These are phyloP conservation scores for Athene cunicularia DNA, from an alignment of 2,113 vertebrate species.

Conservation along the genomic window DNA sequence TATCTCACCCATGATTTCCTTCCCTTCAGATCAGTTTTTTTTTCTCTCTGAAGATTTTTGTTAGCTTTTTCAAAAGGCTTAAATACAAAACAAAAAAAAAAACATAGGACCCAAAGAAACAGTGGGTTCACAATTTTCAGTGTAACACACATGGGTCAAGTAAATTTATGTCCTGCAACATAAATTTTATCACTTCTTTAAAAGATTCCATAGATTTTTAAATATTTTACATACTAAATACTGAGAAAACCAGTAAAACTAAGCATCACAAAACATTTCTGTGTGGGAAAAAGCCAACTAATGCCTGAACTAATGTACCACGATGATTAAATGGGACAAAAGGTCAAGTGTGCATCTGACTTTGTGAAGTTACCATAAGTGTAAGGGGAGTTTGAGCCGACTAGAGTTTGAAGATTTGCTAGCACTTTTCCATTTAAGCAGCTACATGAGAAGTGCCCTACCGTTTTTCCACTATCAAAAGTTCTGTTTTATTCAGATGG, in stretches of 20 bases:
- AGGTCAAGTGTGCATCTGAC: background rate
- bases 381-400: background rate
- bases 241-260: background rate
- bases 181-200: background rate
- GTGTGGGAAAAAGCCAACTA: background rate
- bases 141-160: background rate
- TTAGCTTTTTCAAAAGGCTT: background rate
- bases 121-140: background rate
- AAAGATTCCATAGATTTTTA: background rate
- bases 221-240: background rate
- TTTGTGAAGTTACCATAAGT: background rate
- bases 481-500: background rate
- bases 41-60: constrained; percentile 15
- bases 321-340: background rate
- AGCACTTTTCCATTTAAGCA: background rate
- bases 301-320: background rate
- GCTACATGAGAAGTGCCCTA: background rate
- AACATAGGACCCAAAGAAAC: background rate
- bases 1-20: constrained; percentile 1
- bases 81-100: background rate
- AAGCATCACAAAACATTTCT: background rate
- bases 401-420: background rate
- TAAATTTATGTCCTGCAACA: background rate
- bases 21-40: background rate
- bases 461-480: background rate